Base-by-base conservation (phyloP, 2,888 invertebrate species). In the Sabatieria punctata region DNA sequence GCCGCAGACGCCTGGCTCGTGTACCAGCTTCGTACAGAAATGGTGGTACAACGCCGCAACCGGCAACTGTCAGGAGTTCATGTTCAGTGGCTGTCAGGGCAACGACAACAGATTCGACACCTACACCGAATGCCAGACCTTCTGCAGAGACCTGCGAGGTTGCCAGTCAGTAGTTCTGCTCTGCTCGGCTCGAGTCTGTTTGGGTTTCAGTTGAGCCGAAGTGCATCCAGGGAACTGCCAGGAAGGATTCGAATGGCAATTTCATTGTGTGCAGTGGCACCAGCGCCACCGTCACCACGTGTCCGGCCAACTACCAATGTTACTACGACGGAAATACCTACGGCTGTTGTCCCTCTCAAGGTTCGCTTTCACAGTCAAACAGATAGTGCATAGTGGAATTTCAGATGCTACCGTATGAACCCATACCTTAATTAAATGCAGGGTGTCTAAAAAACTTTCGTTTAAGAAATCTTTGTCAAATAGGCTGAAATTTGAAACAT, bases 1-100 rank as follows among this genome's bases (percentile, higher is more conserved):
- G 15, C 30, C 30, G 8, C 30, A 30, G 15, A 15, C 30, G 15
- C 21, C 39, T 4, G 43, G 43, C 6, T 22, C 38, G 15, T 43
- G 43, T 30, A 11, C n/a, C 15, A 38, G 22, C 11, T 21, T 27
- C 37, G 38, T 43, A 23, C 21, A 30, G 8, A 4, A 30, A 6
- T 43, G n/a, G 6, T 43, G 19, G 21, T 36, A 19, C 43, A 43
- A 43, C 23, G 37, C 43, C 15, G 30, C 26, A 13, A 43, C 43
- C 43, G 26, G 39, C 19, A 36, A 15, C 6, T 43, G 43, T 22
- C 11, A 43, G 30, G 15, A 22, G 15, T 43, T 43, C 38, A 36
- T 18, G 26, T 43, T 27, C 43, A 21, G 21, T 6, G 43, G 43
- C n/a, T 43, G 43, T 22, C 35, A 38, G 18, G 43, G 43, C 6